A percentile compares a stretch with the other conserved stretches of the same genome.
Evolutionary conservation across 2,888 invertebrate genomes (phyloP).

Genomic region (Stramonita haemastoma): DNA sequence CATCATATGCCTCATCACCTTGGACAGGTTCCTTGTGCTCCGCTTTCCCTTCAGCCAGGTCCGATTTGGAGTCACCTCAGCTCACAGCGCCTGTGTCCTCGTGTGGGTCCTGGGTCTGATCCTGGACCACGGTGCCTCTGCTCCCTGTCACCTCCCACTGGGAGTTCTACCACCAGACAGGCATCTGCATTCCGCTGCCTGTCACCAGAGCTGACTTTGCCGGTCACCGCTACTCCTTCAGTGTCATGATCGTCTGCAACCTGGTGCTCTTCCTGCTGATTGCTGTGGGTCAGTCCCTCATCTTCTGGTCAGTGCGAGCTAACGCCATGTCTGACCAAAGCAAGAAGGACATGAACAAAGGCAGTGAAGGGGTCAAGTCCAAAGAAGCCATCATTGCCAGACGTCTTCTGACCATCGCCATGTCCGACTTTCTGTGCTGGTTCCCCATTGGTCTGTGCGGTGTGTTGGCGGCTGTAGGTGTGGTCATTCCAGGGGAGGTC

Average conservation of each 20-base stretch:
- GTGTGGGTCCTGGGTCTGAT: slow-evolving; percentile 65
- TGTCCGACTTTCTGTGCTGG: slow-evolving; percentile 18
- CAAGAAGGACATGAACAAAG: neutral
- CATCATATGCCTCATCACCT: slow-evolving; percentile 82
- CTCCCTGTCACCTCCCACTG: slow-evolving; percentile 52
- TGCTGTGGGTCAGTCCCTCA: slow-evolving; percentile 68
- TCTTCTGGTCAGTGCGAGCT: slow-evolving; percentile 63
- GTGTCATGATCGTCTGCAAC: slow-evolving; percentile 72
- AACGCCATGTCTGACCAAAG: slow-evolving; percentile 9
- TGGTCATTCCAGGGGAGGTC: slow-evolving; percentile 5
- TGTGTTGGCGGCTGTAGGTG: neutral
- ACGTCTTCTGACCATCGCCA: slow-evolving; percentile 3
- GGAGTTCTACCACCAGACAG: slow-evolving; percentile 69
- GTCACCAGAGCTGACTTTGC: slow-evolving; percentile 70
- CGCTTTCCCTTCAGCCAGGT: slow-evolving; percentile 80
- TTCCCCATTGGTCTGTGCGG: slow-evolving; percentile 5
- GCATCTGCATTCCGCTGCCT: slow-evolving; percentile 73
- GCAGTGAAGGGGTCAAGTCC: neutral
- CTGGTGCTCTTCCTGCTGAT: slow-evolving; percentile 69
- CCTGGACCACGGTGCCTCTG: slow-evolving; percentile 69
- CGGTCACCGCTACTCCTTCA: slow-evolving; percentile 74
- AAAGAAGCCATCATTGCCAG: slow-evolving; percentile 9
- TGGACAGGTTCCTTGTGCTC: slow-evolving; percentile 82
- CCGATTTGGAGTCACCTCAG: slow-evolving; percentile 58
- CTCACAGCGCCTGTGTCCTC: slow-evolving; percentile 54